phyloP scores from a whole-genome alignment of 2,888 invertebrate genomes.

The Synergus umbraculus region DNA sequence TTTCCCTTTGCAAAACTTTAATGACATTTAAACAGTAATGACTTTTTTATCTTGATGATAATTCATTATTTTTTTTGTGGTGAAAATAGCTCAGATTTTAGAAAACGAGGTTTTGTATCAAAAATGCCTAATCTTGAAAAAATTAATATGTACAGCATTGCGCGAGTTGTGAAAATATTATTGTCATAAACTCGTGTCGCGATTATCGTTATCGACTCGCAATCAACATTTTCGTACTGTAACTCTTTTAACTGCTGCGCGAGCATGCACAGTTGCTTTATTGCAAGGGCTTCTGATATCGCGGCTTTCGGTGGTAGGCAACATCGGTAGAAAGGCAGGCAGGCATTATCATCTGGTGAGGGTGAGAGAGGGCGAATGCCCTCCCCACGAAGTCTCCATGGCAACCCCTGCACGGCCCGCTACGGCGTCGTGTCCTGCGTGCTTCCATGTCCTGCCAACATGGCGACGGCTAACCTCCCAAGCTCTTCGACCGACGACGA shows the following conservation, averaged over 20 bases:
- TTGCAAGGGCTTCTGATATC: slow-evolving; percentile 73
- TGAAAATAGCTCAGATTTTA: background rate
- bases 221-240: slow-evolving; percentile 56
- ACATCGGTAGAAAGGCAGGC: slow-evolving; percentile 67
- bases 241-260: slow-evolving; percentile 42
- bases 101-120: background rate
- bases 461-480: slow-evolving; percentile 73
- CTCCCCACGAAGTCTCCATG: slow-evolving; percentile 74
- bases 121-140: background rate
- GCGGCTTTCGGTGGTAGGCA: slow-evolving; percentile 64
- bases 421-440: slow-evolving; percentile 72
- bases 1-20: background rate
- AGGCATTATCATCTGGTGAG: slow-evolving; percentile 74
- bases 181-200: slow-evolving; percentile 52
- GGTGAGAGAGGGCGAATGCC: slow-evolving; percentile 74
- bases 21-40: background rate
- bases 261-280: slow-evolving; percentile 67
- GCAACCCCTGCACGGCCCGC: slow-evolving; percentile 75
- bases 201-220: slow-evolving; percentile 63
- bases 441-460: slow-evolving; percentile 72
- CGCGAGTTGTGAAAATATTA: background rate
- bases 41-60: background rate
- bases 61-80: background rate
- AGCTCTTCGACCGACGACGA: slow-evolving; percentile 63
- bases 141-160: background rate